These are phyloP conservation scores for Tachina lurida DNA, from an alignment of 2,888 invertebrate genomes.

Conservation along the genomic window DNA sequence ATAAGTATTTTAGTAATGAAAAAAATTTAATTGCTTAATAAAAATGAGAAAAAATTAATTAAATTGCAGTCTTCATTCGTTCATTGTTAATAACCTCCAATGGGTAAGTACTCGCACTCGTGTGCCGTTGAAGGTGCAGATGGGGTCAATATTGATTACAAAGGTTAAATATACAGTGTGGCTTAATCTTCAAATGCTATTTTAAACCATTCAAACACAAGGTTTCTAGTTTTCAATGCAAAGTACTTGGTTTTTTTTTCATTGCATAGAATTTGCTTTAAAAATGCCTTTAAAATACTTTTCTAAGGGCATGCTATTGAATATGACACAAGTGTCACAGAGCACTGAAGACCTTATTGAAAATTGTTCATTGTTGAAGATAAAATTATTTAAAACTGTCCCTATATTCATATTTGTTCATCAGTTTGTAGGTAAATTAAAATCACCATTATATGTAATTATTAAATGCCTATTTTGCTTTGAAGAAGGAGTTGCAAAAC, in stretches of 20 bases:
- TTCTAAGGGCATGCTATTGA: not conserved
- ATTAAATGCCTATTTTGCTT: too few species aligned
- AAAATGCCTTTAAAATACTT: not conserved
- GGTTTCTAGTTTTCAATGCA: not conserved
- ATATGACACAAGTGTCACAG: not conserved
- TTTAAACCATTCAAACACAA: not conserved
- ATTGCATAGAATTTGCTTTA: constrained; percentile 3
- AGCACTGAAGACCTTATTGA: not conserved
- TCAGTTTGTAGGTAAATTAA: too few species aligned
- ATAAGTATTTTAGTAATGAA: constrained; percentile 56
- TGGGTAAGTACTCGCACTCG: constrained; percentile 41
- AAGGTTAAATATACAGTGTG: constrained; percentile 19
- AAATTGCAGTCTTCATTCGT: constrained; percentile 18
- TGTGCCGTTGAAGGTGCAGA: constrained; percentile 8
- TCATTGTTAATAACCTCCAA: constrained; percentile 9
- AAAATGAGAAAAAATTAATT: constrained; percentile 22
- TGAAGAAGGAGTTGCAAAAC: too few species aligned
- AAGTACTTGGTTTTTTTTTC: not conserved
- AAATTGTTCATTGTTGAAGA: not conserved
- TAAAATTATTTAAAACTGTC: too few species aligned
- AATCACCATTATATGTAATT: too few species aligned
- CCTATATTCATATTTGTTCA: too few species aligned
- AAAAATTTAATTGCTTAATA: constrained; percentile 59
- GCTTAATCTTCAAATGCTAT: constrained; percentile 11
- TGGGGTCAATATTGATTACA: constrained; percentile 6